Percentiles rank a stretch among this genome's conserved stretches.
Evolutionary conservation across 1,140 invertebrate species (phyloP).

Genomic region (Stegodyphus dumicola): DNA sequence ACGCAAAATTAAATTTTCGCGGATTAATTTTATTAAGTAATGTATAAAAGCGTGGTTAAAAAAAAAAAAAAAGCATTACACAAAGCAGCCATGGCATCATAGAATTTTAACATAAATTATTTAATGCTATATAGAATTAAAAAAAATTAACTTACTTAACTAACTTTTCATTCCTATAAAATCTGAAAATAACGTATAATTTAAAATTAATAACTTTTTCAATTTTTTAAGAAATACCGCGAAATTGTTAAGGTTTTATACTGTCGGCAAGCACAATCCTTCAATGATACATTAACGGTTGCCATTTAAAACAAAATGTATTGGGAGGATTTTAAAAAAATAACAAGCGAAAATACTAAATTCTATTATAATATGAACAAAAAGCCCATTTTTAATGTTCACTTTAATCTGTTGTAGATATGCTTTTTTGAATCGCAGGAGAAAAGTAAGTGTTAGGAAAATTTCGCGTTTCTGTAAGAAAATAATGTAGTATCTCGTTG

Average conservation of each 20-base stretch:
- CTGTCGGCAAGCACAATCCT: slow-evolving; percentile 29
- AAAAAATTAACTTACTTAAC: slow-evolving; percentile 3
- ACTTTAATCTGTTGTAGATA: no score
- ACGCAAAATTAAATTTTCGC: no score
- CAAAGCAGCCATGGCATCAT: not conserved
- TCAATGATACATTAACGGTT: slow-evolving; percentile 20
- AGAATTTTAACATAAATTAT: not conserved
- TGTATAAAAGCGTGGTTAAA: no score
- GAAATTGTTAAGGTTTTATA: slow-evolving; percentile 34
- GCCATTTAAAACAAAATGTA: slow-evolving; percentile 10
- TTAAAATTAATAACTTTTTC: slow-evolving; percentile 9
- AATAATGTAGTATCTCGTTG: no score
- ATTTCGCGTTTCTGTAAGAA: no score
- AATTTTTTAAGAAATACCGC: slow-evolving; percentile 39
- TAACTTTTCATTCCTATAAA: slow-evolving; percentile 10
- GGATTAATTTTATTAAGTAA: no score
- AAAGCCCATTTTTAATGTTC: no score
- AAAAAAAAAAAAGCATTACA: not conserved
- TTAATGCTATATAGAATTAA: not conserved
- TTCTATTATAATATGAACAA: no score
- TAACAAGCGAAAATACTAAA: no score
- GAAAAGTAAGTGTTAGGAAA: no score
- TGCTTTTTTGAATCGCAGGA: no score
- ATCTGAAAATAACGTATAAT: slow-evolving; percentile 4
- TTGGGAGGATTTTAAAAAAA: no score